Base-by-base conservation (phyloP, 1,140 invertebrate species). In the Copidosoma floridanum region DNA sequence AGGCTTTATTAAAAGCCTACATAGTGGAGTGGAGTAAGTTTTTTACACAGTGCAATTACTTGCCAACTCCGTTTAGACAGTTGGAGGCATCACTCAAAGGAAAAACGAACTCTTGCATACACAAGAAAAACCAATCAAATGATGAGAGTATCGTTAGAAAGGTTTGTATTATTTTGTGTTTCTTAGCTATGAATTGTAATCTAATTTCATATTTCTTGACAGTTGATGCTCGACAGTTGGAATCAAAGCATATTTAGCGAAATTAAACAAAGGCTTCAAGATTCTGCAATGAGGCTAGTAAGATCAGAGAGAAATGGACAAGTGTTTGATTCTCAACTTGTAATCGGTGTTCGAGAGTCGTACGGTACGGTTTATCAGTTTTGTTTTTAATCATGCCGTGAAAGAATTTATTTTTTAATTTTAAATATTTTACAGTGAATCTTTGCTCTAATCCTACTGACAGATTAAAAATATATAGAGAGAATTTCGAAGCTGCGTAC, bases 201-300 rank as follows among this genome's bases (percentile, higher is more conserved):
- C 46, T 16, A 32, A 1, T 53, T 6, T 43, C 47, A 57, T 60
- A 38, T 58, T 57, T 65, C 55, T 20, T 40, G 64, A 65, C 3
- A 98, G 86, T 78, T 98, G 47, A 98, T 99, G 97, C 82, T 98
- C 63, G 95, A 98, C 76, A 95, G 90, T 66, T 99, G 97, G 97
- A 98, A 98, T 83, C 88, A 93, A 74, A 95, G 92, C 77, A 98
- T 99, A 71, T 99, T 99, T 81, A 87, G 86, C 72, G 92, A 97
- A 76, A 97, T 98, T 63, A 95, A 98, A 78, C 88, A 95, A 71
- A 85, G 92, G 63, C 82, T 99, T 29, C 95, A 98, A 79, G 92
- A 95, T 77, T 95, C 94, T 66, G 97, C 96, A 8, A 98, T 99
- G 95, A 95, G 96, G 81, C 84, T 99, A 62, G 93, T 99, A 11